Evolutionary conservation across 2,888 invertebrate genomes (phyloP), one percentile per base, ranked within the genome.

Genomic region (Dromius quadrimaculatus): DNA sequence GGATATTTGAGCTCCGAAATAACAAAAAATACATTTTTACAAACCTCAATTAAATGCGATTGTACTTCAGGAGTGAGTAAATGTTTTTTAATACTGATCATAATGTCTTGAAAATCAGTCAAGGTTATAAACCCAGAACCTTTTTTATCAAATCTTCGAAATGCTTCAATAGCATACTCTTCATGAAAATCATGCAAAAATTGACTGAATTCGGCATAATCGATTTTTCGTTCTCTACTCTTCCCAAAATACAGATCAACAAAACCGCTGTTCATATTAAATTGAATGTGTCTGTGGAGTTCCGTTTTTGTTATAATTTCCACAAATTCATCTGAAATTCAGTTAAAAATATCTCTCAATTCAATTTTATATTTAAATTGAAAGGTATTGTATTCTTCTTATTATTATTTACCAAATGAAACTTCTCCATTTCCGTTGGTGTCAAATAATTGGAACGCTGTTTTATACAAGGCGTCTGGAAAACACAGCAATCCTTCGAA

Each of bases 101-200:
- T 98, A 77, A 99, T 97, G 78, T 96, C 92, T 78, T 87, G 93
- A 82, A 99, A 99, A 83, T 98, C 97, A 74, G 92, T 85, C 4
- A 94, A 90, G n/a, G 92, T 91, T 79, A 99, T 98, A 80, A 94
- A 96, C 41, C 99, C 99, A 65, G 90, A 88, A 71, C 94, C 93
- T 76, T 92, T 88, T 77, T 89, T 92, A 84, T 99, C 98, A 79
- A 92, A 93, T 79, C 91, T 91, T 81, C 92, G 91, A 85, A 98
- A 98, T 41, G 97, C 97, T 84, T 97, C 97, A 76, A 95, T 92
- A 22, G 98, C 98, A 81, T 98, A 98, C 84, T 98, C 98, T 83
- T 99, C 98, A 82, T 99, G 98, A 83, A 98, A 99, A 82, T 99
- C 99, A 88, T 98, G 98, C 61, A 99, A 88, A 82, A 99, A 93